A percentile compares a stretch with the other conserved stretches of the same genome.
Conservation (phyloP, 2,797 vertebrate species). For the Gobio occitaniae region DNA sequence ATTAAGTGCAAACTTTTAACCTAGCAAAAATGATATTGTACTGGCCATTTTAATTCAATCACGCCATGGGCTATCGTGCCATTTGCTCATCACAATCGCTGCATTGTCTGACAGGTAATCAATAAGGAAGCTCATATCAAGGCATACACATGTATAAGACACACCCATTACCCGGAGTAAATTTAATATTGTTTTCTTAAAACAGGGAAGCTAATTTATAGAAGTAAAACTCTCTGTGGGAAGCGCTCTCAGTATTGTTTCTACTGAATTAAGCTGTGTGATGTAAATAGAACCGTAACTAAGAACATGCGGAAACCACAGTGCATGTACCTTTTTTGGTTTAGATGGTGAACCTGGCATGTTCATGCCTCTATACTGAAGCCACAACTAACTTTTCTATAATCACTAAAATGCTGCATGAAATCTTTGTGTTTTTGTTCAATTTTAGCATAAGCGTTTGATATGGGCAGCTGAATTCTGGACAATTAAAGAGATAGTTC, state of each 20-base stretch:
- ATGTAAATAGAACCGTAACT: not conserved
- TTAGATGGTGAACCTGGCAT: not conserved
- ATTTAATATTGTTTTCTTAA: constrained; percentile 1
- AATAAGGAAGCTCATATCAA: not conserved
- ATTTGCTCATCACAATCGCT: not conserved
- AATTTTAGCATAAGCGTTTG: not conserved
- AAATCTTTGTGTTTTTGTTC: not conserved
- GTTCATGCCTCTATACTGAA: not conserved
- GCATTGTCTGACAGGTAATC: not conserved
- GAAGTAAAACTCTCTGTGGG: constrained; percentile 48
- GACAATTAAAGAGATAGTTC: not conserved
- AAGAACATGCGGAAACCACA: not conserved
- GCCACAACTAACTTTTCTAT: too few relatives aligned
- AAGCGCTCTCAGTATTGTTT: constrained; percentile 24
- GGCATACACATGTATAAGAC: not conserved
- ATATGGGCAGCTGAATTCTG: not conserved
- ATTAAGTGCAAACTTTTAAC: not conserved
- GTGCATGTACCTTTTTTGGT: constrained; percentile 2
- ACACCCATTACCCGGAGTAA: not conserved
- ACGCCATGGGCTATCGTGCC: not conserved
- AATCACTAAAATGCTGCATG: not conserved
- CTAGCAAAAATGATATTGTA: not conserved
- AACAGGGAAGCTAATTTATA: constrained; percentile 36
- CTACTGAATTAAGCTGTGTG: not conserved
- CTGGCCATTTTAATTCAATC: not conserved